These are phyloP conservation scores for Melanotaenia maccullochi DNA, from an alignment of 2,797 vertebrate genomes.

Conservation along the genomic window DNA sequence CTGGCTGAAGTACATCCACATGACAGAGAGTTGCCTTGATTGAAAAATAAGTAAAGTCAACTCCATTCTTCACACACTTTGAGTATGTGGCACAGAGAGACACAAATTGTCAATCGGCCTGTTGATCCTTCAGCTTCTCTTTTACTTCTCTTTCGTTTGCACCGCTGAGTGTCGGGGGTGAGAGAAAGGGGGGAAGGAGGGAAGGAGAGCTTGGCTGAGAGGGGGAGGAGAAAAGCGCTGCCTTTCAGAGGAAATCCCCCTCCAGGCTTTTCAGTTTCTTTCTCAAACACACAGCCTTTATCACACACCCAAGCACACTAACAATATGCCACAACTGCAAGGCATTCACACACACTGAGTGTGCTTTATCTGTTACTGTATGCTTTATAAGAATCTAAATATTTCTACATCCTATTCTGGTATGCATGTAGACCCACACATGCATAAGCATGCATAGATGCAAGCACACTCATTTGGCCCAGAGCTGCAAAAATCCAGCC, in stretches of 20 bases:
- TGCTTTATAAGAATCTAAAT: slow-evolving; percentile 12
- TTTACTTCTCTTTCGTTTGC: slow-evolving; percentile 65
- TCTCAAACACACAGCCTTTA: slow-evolving; percentile 53
- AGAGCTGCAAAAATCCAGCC: slow-evolving; percentile 58
- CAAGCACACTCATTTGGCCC: slow-evolving; percentile 19
- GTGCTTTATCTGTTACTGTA: slow-evolving; percentile 9
- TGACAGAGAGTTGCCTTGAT: slow-evolving; percentile 48
- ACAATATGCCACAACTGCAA: slow-evolving; percentile 41
- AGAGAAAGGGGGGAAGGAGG: slow-evolving; percentile 37
- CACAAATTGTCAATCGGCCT: slow-evolving; percentile 59
- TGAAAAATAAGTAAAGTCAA: slow-evolving; percentile 42
- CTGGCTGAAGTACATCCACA: slow-evolving; percentile 57
- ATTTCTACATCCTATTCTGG: slow-evolving; percentile 16
- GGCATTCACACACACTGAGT: slow-evolving; percentile 12
- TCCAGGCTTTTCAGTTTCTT: slow-evolving; percentile 81
- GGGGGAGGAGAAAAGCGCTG: slow-evolving; percentile 78
- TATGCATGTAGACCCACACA: slow-evolving; percentile 30
- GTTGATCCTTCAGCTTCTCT: slow-evolving; percentile 69
- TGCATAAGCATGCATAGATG: slow-evolving; percentile 5
- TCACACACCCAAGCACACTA: slow-evolving; percentile 48
- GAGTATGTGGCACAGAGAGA: slow-evolving; percentile 37
- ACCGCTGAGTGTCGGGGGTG: slow-evolving; percentile 54
- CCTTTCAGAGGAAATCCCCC: slow-evolving; percentile 87
- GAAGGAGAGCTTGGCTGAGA: slow-evolving; percentile 50
- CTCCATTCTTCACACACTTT: slow-evolving; percentile 63